phyloP scores from a whole-genome alignment of 2,888 invertebrate species.

The Pherbina coryleti region DNA sequence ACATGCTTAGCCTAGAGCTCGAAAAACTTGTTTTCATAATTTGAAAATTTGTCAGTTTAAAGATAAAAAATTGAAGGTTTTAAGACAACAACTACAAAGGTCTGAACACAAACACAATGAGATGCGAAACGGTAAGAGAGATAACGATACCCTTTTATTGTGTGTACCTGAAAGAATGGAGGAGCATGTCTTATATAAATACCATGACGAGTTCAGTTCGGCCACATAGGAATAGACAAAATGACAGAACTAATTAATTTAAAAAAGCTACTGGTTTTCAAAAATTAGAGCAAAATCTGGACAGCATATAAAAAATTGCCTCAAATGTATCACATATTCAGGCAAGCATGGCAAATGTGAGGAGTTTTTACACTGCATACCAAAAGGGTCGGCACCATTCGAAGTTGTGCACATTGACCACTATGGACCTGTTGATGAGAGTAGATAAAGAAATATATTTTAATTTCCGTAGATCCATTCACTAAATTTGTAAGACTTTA shows the following conservation, averaged over 20 bases:
- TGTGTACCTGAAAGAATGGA: constrained; percentile 34
- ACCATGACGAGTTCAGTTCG: too few relatives aligned
- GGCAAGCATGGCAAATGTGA: constrained; percentile 24
- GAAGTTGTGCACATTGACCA: constrained; percentile 34
- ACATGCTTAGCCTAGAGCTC: too few relatives aligned
- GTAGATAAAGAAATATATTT: constrained; percentile 20
- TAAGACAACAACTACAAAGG: constrained; percentile 8
- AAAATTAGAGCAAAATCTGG: constrained; percentile 29
- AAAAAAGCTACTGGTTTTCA: constrained; percentile 37
- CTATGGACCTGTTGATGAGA: constrained; percentile 22
- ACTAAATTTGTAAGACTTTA: constrained; percentile 36
- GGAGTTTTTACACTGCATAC: constrained; percentile 35
- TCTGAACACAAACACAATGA: too few relatives aligned
- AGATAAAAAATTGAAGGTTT: background rate
- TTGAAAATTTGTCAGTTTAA: constrained; percentile 36
- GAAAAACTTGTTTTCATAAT: too few relatives aligned
- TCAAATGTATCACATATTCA: too few relatives aligned
- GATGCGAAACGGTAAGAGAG: constrained; percentile 45
- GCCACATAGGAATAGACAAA: too few relatives aligned
- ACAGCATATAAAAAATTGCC: too few relatives aligned
- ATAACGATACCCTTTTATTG: too few relatives aligned
- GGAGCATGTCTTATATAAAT: too few relatives aligned
- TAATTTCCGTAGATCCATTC: constrained; percentile 34
- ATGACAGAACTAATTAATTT: background rate
- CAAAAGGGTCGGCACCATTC: too few relatives aligned